Evolutionary conservation across 2,797 vertebrate genomes (phyloP), one percentile per base, ranked within the genome.

Genomic region (Avahi laniger): DNA sequence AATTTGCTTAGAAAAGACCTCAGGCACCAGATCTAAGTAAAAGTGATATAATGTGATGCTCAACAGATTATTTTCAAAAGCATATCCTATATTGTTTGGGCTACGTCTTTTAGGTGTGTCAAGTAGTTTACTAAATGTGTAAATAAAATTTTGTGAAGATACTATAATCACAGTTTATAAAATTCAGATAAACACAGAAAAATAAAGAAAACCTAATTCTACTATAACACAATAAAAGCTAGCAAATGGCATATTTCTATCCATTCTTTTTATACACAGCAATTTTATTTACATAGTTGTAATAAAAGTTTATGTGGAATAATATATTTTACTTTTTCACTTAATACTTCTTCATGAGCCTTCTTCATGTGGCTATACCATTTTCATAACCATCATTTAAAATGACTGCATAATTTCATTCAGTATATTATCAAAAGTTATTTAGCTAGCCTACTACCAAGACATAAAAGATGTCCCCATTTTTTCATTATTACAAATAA

Each of bases 401-500:
- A 93, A 89, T 7, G 11, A 54, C 18, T 18, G 3, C n/a, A 81
- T 15, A 41, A 89, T 41, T 52, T 76, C 48, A 91, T 65, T 90
- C 41, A 61, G 33, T 57, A 50, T 38, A 46, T 67, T 48, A 70
- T 12, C 41, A 85, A 78, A 94, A 78, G 4, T 46, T 73, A 76
- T 17, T 81, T 59, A 57, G 35, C 67, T 91, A 9, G 26, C 65
- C 75, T 97, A 83, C 17, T 38, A 81, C 35, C 41, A 41, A 83
- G 67, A 91, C 5, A 88, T 24, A 90, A 73, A 84, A 72, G n/a
- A 54, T 26, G 1, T 73, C 48, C 79, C 46, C 41, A 57, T 28
- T 78, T 93, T 90, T 88, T 89, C 76, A 96, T 79, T 72, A 85
- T 8, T 92, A 93, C 8, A 93, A 96, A 61, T 87, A 88, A 95